Base-by-base conservation (phyloP, 2,888 invertebrate species). In the Hyalella azteca region DNA sequence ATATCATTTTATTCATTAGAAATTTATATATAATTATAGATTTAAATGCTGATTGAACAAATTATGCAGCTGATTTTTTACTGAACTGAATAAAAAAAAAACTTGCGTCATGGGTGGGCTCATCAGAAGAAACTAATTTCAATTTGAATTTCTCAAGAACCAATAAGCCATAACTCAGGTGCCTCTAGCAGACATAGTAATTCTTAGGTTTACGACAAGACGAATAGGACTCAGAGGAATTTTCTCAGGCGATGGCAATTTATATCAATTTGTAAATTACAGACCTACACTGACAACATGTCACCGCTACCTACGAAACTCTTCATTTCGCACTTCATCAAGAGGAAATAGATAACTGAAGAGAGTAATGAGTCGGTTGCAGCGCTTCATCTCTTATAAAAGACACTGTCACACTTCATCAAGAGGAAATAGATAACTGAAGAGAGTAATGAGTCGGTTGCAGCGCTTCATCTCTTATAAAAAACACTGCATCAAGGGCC, bases 241-340 rank as follows among this genome's bases (percentile, higher is more conserved):
- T 36, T 66, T 66, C 66, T 36, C 66, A 66, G 66, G 36, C 19
- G 36, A 36, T 66, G 13, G 66, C 66, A 4, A 66, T 66, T n/a
- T 13, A 36, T 66, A 32, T 66, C 66, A 66, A 66, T 66, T 66
- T 66, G 39, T 66, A 66, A 66, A 66, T 66, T 66, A 36, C 66
- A 66, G 54, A 26, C 54, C 54, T 22, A 22, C 54, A 54, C 54
- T 29, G 54, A 54, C 54, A 29, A 54, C 54, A 54, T 26, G 54
- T 54, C 54, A 54, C 54, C 22, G 54, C 26, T 29, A 54, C 54
- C 22, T 54, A 11, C 11, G 26, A 29, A 54, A 54, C 54, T 26
- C 26, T 54, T 29, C 54, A 54, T 54, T 54, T 54, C 54, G 22
- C 54, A 54, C 54, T 54, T 54, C 54, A 54, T 54, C 3, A n/a